Conservation (phyloP, 2,888 invertebrate species). For the Leuctra nigra region DNA sequence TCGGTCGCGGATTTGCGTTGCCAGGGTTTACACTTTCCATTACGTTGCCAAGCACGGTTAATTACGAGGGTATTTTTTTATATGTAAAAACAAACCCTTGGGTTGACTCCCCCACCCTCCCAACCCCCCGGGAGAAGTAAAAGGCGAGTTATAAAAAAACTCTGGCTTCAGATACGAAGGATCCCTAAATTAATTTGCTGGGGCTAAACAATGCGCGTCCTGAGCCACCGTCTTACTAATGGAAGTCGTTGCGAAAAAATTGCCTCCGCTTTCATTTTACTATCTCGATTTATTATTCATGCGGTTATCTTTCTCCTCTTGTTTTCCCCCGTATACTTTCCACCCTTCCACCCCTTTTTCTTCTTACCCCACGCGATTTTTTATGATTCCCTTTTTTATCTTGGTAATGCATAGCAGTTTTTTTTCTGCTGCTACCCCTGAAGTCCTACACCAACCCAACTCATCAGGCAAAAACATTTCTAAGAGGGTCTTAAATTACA, state of each 20-base stretch:
- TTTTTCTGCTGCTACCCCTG: constrained; percentile 16
- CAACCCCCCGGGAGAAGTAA: constrained; percentile 27
- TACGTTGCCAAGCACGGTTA: constrained; percentile 22
- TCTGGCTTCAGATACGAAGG: constrained; percentile 26
- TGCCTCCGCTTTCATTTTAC: constrained; percentile 36
- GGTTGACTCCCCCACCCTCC: no score
- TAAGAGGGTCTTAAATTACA: constrained; percentile 17
- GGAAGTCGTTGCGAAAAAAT: constrained; percentile 44
- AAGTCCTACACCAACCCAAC: constrained; percentile 9
- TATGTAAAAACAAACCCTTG: constrained; percentile 20
- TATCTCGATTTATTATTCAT: constrained; percentile 29
- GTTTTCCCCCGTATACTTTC: constrained; percentile 35
- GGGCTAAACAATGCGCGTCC: constrained; percentile 45
- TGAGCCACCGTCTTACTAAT: constrained; percentile 37
- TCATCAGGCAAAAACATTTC: constrained; percentile 16
- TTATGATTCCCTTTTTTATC: constrained; percentile 24
- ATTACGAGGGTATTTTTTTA: constrained; percentile 24
- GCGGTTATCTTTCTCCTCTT: constrained; percentile 39
- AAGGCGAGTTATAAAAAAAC: constrained; percentile 22
- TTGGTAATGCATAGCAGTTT: constrained; percentile 21
- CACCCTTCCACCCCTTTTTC: constrained; percentile 17
- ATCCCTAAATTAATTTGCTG: constrained; percentile 46
- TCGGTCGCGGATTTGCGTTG: background rate
- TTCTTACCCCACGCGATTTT: constrained; percentile 23
- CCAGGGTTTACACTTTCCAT: constrained; percentile 20